These are phyloP conservation scores for Ecdyonurus torrentis DNA, from an alignment of 2,888 invertebrate genomes.

Conservation along the genomic window DNA sequence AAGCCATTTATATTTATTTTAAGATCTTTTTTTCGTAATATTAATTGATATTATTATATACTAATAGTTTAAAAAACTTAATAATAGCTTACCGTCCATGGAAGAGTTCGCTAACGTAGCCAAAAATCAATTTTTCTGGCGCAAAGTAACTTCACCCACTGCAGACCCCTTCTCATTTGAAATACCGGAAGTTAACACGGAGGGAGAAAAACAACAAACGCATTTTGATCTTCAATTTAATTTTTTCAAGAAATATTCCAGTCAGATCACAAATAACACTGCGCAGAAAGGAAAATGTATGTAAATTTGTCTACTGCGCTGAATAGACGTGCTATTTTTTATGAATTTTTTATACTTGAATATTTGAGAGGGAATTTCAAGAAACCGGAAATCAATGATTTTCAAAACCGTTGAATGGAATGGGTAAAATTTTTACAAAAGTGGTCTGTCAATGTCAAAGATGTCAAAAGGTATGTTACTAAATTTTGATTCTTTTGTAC, in stretches of 20 bases:
- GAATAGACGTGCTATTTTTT: too few species aligned
- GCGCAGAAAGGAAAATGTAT: not conserved
- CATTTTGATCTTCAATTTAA: not conserved
- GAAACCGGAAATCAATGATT: too few species aligned
- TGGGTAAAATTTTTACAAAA: too few species aligned
- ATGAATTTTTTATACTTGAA: too few species aligned
- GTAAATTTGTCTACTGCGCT: not conserved
- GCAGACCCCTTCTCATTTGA: not conserved
- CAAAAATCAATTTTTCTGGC: not conserved
- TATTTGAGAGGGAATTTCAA: too few species aligned
- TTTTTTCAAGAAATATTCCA: too few species aligned
- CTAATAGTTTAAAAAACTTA: not conserved
- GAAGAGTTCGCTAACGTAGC: not conserved
- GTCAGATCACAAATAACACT: too few species aligned
- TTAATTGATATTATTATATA: not conserved
- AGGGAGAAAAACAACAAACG: not conserved
- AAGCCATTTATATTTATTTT: not conserved
- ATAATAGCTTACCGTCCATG: not conserved
- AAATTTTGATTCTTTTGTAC: too few species aligned
- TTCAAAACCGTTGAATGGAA: too few species aligned
- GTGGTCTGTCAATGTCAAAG: too few species aligned
- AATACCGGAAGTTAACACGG: not conserved
- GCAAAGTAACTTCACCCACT: not conserved
- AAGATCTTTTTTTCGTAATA: not conserved
- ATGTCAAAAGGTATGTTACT: too few species aligned